phyloP scores from a whole-genome alignment of 2,113 vertebrate genomes.

The Accipiter virgatus region DNA sequence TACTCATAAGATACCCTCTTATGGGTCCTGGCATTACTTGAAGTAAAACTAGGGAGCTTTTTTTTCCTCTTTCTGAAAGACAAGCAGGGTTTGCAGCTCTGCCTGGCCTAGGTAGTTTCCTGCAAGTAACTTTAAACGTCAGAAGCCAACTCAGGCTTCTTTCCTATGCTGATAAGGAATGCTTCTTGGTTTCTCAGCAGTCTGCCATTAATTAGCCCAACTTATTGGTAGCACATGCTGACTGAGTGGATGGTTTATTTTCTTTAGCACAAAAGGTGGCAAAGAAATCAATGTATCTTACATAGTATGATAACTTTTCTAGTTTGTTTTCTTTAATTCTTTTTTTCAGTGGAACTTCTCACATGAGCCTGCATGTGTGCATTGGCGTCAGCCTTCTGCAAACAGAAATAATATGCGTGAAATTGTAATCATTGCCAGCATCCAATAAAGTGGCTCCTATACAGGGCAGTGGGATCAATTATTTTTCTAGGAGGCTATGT shows the following conservation, averaged over 20 bases:
- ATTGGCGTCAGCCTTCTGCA: slow-evolving; percentile 72
- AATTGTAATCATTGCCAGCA: slow-evolving; percentile 7
- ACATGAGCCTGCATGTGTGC: slow-evolving; percentile 66
- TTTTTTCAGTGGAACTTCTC: background rate
- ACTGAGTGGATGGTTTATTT: slow-evolving; percentile 67
- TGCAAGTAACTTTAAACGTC: slow-evolving; percentile 69
- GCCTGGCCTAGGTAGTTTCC: slow-evolving; percentile 71
- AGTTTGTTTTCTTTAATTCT: slow-evolving; percentile 16
- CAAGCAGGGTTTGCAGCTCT: slow-evolving; percentile 47
- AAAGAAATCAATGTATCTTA: slow-evolving; percentile 80
- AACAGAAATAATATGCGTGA: slow-evolving; percentile 37
- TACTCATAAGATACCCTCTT: background rate
- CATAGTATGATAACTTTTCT: slow-evolving; percentile 64
- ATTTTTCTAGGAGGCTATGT: background rate
- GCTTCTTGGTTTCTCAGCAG: background rate
- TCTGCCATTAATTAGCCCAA: slow-evolving; percentile 78
- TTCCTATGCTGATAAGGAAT: slow-evolving; percentile 2
- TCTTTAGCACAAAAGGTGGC: slow-evolving; percentile 77
- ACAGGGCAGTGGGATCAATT: slow-evolving; percentile 30
- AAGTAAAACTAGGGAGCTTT: background rate
- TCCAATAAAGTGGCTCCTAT: background rate
- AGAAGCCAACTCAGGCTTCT: slow-evolving; percentile 54
- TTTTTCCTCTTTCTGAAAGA: background rate
- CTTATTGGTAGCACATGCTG: slow-evolving; percentile 84
- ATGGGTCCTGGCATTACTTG: background rate